These are phyloP conservation scores for Oreochromis grahami DNA, from an alignment of 2,797 vertebrate genomes.

Conservation along the genomic window DNA sequence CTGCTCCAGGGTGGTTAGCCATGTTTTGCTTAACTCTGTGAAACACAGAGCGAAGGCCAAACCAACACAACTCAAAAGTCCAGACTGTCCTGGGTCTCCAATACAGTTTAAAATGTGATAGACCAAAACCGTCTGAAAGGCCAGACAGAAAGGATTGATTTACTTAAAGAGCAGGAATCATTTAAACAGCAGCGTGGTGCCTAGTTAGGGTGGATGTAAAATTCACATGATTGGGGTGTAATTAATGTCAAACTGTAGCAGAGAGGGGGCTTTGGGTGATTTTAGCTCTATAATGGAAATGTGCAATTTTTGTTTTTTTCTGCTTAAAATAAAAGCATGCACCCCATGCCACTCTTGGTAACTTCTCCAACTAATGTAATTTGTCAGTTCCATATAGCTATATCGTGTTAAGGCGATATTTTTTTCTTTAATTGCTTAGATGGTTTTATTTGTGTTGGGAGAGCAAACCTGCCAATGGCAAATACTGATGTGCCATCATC, in stretches of 20 bases:
- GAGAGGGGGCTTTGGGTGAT: background rate
- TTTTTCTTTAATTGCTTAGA: background rate
- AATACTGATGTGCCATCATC: background rate
- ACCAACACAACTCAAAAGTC: constrained; percentile 54
- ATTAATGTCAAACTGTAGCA: background rate
- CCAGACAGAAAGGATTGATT: background rate
- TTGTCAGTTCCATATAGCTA: background rate
- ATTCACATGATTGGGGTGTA: background rate
- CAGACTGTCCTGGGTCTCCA: background rate
- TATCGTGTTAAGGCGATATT: background rate
- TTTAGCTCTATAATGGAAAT: background rate
- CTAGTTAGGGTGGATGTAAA: background rate
- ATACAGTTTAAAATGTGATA: constrained; percentile 73
- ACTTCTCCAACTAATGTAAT: background rate
- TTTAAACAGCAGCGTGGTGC: background rate
- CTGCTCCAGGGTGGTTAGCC: constrained; percentile 73
- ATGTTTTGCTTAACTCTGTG: constrained; percentile 73
- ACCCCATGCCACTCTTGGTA: background rate
- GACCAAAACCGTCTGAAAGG: constrained; percentile 73
- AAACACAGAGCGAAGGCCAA: constrained; percentile 75
- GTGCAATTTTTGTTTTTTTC: background rate
- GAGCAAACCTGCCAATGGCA: background rate
- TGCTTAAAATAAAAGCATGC: background rate
- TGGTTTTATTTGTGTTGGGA: background rate
- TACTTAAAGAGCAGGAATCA: background rate